Evolutionary conservation across 2,113 vertebrate species (phyloP).

Genomic region (Lethenteron reissneri): DNA sequence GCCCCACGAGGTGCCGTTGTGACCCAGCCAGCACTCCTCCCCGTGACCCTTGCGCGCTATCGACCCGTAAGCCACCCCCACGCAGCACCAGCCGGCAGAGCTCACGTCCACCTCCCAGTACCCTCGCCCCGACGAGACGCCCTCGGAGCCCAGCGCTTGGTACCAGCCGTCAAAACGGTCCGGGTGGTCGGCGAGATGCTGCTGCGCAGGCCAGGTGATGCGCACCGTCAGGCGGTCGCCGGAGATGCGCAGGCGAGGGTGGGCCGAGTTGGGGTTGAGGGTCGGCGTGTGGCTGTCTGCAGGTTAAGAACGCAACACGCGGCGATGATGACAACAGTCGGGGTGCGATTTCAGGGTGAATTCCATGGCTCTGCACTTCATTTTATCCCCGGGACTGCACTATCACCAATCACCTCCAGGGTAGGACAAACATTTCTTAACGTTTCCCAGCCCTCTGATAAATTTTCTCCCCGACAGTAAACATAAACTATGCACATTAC

Average conservation of each 20-base stretch:
- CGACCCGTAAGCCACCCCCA: not conserved
- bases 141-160: not conserved
- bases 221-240: not conserved
- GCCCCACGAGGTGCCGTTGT: not conserved
- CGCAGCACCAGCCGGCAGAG: not conserved
- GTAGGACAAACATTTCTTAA: too few species aligned
- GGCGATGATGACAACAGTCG: too few species aligned
- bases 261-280: conserved; percentile 3
- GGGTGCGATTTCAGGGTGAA: too few species aligned
- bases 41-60: not conserved
- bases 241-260: not conserved
- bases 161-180: conserved; percentile 1
- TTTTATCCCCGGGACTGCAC: too few species aligned
- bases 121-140: conserved; percentile 2
- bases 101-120: conserved; percentile 6
- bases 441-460: too few species aligned
- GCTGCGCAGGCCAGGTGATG: not conserved
- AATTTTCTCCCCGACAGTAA: too few species aligned
- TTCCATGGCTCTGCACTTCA: too few species aligned
- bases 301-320: not conserved
- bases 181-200: not conserved
- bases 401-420: too few species aligned
- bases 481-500: too few species aligned
- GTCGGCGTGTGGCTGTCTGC: conserved; percentile 1
- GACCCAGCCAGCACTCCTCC: not conserved